Evolutionary conservation across 1,140 invertebrate genomes (phyloP), one percentile per base, ranked within the genome.

Genomic region (Anastrepha ludens): DNA sequence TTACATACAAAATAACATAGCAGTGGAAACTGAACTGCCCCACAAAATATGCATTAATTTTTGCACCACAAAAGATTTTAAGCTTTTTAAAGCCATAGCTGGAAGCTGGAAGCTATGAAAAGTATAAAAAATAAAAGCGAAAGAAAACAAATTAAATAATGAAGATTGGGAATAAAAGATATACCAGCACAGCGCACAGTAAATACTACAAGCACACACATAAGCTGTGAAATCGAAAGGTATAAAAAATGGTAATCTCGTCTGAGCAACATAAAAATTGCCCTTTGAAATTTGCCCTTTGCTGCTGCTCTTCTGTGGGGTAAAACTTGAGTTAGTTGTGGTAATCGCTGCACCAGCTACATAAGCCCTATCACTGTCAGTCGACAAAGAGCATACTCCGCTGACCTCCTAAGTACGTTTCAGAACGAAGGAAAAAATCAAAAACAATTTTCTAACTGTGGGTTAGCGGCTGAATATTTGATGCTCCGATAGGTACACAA

Each of bases 241-340:
- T 41, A 67, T 67, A 67, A 67, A 20, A 67, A 39, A 67, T 67
- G 65, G 29, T 67, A 67, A 67, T 67, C 65, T 67, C 11, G 65
- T 20, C 39, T 41, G 7, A 67, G 2, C 65, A 62, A 62, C 60
- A 62, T 58, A 2, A 13, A 58, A 58, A 7, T 58, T 13, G 55
- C 55, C 7, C 13, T 4, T 62, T 62, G 15, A 15, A 62, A 17
- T 17, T 62, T 9, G 60, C 65, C 20, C 65, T 64, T 64, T 3
- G 9, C 29, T 67, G 1, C 29, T 29, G 65, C 7, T 29, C 29
- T 29, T 29, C 9, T 17, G 60, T 17, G 60, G 60, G 2, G 60
- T 17, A 15, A 4, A 62, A 62, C 60, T 62, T 62, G 60, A 15
- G 20, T 20, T 13, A n/a, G 2, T 41, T 67, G 65, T 41, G 65